Evolutionary conservation across 1,140 invertebrate species (phyloP), one percentile per base, ranked within the genome.

Genomic region (Drosophila murphyi): DNA sequence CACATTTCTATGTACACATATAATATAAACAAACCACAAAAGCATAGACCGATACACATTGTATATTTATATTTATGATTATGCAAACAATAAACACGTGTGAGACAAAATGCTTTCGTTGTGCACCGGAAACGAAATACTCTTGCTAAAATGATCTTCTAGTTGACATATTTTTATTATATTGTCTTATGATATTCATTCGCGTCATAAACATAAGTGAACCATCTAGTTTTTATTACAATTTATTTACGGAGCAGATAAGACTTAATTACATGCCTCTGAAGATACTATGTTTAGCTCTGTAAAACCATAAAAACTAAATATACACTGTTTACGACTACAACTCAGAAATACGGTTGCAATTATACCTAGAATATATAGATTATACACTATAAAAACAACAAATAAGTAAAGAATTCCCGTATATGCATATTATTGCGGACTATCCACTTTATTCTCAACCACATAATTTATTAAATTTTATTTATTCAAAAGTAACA

Each of bases 11-110:
- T 28, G 63, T n/a, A 50, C 2, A 37, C 6, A 6, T 43, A 47
- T 39, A 57, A 72, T 52, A 51, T 54, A 64, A 65, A 59, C 34
- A 56, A 20, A 65, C 32, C 10, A 54, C 28, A 52, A 31, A 51
- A 32, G 10, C 10, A 43, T 54, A 55, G 12, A 31, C 2, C 45
- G 4, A 64, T 8, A 35, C 8, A 32, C 20, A 20, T 20, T 20
- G 20, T 20, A 20, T 6, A 34, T 3, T 34, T 8, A 34, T 3
- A 34, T 43, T 3, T 5, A n/a, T 43, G 5, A n/a, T 7, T 12
- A 7, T 10, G 6, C 8, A 12, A 29, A 29, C 37, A 41, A 28
- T 28, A 43, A 43, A 10, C 39, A 8, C 37, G 32, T 35, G 59
- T 20, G 34, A 50, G 45, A 70, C n/a, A 48, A 35, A n/a, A 4